These are phyloP conservation scores for Lasioglossum zephyrum DNA, from an alignment of 2,888 invertebrate species.

Conservation along the genomic window DNA sequence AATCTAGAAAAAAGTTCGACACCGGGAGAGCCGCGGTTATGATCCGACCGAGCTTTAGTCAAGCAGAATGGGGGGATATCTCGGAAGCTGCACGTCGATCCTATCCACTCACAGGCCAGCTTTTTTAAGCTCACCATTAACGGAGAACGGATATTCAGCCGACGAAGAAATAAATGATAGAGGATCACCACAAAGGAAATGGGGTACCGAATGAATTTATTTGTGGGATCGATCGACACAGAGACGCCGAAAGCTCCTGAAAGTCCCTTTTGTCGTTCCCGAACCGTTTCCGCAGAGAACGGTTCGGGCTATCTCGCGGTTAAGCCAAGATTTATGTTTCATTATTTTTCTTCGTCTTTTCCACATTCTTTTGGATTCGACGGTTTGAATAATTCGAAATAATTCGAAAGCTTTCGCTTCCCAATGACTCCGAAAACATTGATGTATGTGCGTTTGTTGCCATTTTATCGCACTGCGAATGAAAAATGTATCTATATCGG, in stretches of 20 bases:
- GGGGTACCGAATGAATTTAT: background rate
- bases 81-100: conserved; percentile 24
- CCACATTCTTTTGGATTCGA: background rate
- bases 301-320: background rate
- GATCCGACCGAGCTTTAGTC: conserved; percentile 35
- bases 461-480: background rate
- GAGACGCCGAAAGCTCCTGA: background rate
- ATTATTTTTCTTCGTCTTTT: background rate
- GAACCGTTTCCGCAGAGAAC: background rate
- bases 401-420: background rate
- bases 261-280: background rate
- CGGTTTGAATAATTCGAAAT: background rate
- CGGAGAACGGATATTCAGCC: conserved; percentile 10
- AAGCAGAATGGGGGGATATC: conserved; percentile 1
- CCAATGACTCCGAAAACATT: background rate
- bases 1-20: background rate
- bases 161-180: conserved; percentile 2
- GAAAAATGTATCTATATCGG: background rate
- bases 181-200: background rate
- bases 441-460: background rate
- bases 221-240: background rate
- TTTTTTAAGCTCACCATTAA: conserved; percentile 25
- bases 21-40: conserved; percentile 8
- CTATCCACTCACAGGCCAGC: conserved; percentile 14
- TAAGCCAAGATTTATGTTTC: background rate